Percentiles rank a stretch among this genome's conserved stretches.
These are phyloP conservation scores for Cepphus grylle DNA, from an alignment of 2,113 vertebrate species.

Conservation along the genomic window DNA sequence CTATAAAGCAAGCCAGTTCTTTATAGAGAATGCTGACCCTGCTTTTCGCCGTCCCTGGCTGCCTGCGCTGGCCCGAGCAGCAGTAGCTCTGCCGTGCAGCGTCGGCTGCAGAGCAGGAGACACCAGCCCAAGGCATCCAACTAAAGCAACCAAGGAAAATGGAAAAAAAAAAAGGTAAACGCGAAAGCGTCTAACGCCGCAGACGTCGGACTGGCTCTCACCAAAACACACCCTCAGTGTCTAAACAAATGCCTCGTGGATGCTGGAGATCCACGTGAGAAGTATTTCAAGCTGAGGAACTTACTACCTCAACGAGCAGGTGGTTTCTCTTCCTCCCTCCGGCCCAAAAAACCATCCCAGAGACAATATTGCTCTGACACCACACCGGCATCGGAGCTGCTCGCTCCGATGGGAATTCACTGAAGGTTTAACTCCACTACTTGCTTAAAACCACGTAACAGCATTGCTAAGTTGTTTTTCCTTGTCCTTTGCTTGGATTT, in stretches of 20 bases:
- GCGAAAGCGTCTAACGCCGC: accelerated
- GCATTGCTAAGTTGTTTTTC: background rate
- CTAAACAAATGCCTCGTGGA: accelerated
- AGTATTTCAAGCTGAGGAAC: background rate
- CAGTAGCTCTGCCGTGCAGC: background rate
- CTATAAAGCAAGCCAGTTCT: background rate
- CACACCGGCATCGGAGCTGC: accelerated
- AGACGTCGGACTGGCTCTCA: background rate
- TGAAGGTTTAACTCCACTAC: background rate
- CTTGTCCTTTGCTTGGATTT: background rate
- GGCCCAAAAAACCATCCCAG: background rate
- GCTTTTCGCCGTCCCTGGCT: background rate
- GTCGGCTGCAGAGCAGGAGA: background rate
- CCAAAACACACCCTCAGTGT: accelerated
- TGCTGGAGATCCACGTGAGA: background rate
- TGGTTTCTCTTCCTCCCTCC: background rate
- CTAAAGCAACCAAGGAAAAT: too few species aligned
- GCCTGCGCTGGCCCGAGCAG: background rate
- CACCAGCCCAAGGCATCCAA: background rate
- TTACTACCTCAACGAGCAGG: background rate
- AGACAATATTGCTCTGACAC: background rate
- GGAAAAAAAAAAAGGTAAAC: background rate
- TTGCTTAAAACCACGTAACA: background rate
- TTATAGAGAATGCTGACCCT: background rate
- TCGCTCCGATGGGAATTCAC: background rate